A percentile compares a stretch with the other conserved stretches of the same genome.
phyloP scores from a whole-genome alignment of 1,140 invertebrate species.

The Drosophila kanapiae region DNA sequence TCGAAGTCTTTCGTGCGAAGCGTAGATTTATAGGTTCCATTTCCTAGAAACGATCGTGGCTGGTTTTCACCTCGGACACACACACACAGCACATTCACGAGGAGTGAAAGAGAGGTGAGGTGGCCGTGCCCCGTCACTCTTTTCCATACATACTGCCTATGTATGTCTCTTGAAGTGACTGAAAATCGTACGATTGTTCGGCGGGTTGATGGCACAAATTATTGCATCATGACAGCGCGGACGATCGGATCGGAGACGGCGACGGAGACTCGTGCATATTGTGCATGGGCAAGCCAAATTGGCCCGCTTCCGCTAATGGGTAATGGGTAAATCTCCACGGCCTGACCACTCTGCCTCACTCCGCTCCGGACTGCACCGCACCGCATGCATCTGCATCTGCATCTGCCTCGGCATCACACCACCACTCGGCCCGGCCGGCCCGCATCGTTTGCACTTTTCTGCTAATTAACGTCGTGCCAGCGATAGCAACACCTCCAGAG shows the following conservation, averaged over 20 bases:
- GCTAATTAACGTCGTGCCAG: constrained; percentile 72
- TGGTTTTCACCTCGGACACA: constrained; percentile 40
- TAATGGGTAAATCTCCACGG: constrained; percentile 37
- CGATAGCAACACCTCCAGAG: constrained; percentile 55
- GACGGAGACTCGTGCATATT: constrained; percentile 33
- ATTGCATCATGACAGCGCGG: constrained; percentile 66
- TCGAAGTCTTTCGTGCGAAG: constrained; percentile 46
- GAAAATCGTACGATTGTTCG: constrained; percentile 55
- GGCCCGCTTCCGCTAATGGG: constrained; percentile 66
- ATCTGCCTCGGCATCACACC: constrained; percentile 15
- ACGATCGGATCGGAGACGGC: constrained; percentile 31
- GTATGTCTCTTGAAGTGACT: constrained; percentile 34
- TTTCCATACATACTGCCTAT: not conserved
- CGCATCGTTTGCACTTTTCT: constrained; percentile 69
- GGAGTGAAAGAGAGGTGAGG: constrained; percentile 41
- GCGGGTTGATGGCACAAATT: constrained; percentile 64
- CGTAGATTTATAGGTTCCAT: constrained; percentile 53
- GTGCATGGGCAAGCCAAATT: constrained; percentile 59
- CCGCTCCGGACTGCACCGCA: not conserved
- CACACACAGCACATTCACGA: not conserved
- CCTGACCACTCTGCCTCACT: constrained; percentile 16
- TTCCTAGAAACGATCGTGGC: constrained; percentile 55
- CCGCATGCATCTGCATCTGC: constrained; percentile 17
- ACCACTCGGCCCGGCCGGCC: constrained; percentile 17
- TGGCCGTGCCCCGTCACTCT: constrained; percentile 14